phyloP scores from a whole-genome alignment of 2,888 invertebrate species.

The Stenotaenia linearis region DNA sequence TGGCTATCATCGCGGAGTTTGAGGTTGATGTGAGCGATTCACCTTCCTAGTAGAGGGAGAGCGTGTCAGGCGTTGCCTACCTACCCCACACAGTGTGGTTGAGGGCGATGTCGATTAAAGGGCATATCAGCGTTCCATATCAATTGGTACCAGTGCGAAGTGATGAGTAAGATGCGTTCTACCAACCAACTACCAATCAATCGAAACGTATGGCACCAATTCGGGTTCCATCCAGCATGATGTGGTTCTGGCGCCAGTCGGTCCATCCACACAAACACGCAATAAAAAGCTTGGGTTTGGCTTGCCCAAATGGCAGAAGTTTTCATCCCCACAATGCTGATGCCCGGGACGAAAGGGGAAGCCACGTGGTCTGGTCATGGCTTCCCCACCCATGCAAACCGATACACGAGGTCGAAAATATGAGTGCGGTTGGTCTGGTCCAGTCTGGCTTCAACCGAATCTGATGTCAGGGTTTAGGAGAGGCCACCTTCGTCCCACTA shows the following conservation, averaged over 20 bases:
- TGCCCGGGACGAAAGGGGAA: slow-evolving; percentile 21
- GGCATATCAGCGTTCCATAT: slow-evolving; percentile 30
- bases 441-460: slow-evolving; percentile 30
- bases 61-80: slow-evolving; percentile 32
- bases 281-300: neutral
- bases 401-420: slow-evolving; percentile 26
- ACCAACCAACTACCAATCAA: neutral
- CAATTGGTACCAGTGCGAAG: slow-evolving; percentile 28
- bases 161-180: slow-evolving; percentile 8
- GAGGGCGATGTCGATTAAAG: slow-evolving; percentile 31
- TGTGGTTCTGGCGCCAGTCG: slow-evolving; percentile 10
- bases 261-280: neutral
- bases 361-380: neutral
- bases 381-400: slow-evolving; percentile 17
- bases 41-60: slow-evolving; percentile 32
- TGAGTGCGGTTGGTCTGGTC: slow-evolving; percentile 14
- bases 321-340: slow-evolving; percentile 17
- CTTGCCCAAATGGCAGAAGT: slow-evolving; percentile 14
- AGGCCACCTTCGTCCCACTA: slow-evolving; percentile 31
- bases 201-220: neutral
- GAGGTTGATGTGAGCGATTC: slow-evolving; percentile 31
- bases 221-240: neutral
- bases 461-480: slow-evolving; percentile 29
- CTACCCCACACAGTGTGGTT: slow-evolving; percentile 28
- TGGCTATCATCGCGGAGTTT: slow-evolving; percentile 31